Conservation (phyloP, 2,113 vertebrate species). For the Tachuris rubrigastra region DNA sequence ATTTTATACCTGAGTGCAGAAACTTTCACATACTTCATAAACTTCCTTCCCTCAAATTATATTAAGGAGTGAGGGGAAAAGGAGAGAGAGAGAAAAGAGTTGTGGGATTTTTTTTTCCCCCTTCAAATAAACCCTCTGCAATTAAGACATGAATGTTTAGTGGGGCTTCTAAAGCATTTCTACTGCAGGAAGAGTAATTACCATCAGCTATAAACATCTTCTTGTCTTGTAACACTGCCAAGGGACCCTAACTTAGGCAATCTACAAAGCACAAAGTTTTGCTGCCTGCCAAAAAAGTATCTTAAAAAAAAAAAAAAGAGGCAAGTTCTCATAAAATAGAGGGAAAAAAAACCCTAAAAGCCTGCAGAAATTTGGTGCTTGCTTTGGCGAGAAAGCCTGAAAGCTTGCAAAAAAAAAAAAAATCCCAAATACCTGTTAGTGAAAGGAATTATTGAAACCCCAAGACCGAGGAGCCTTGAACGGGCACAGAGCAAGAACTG, state of each 20-base stretch:
- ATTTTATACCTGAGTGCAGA: not conserved
- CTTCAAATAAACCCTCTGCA: conserved; percentile 52
- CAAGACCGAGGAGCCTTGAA: not conserved
- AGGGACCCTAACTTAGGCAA: conserved; percentile 49
- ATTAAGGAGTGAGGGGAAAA: not conserved
- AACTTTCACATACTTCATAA: not conserved
- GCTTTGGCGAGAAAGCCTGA: not conserved
- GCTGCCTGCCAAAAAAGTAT: conserved; percentile 15
- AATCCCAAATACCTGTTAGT: not conserved
- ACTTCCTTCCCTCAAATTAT: not conserved
- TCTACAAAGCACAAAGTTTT: conserved; percentile 49
- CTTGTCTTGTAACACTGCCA: conserved; percentile 48
- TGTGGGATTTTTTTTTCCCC: not conserved
- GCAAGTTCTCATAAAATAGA: not conserved
- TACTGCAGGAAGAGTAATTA: conserved; percentile 62
- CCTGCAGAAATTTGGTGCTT: not conserved
- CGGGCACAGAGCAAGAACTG: not conserved
- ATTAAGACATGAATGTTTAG: conserved; percentile 54
- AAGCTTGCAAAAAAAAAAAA: not conserved
- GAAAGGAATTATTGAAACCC: not conserved
- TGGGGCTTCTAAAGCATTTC: conserved; percentile 57
- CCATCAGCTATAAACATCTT: conserved; percentile 59
- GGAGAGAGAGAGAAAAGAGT: not conserved
- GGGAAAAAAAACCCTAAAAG: not conserved
- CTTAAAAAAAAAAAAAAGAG: not conserved